Conservation (phyloP, 1,140 invertebrate genomes). For the Drosophila sproati region DNA sequence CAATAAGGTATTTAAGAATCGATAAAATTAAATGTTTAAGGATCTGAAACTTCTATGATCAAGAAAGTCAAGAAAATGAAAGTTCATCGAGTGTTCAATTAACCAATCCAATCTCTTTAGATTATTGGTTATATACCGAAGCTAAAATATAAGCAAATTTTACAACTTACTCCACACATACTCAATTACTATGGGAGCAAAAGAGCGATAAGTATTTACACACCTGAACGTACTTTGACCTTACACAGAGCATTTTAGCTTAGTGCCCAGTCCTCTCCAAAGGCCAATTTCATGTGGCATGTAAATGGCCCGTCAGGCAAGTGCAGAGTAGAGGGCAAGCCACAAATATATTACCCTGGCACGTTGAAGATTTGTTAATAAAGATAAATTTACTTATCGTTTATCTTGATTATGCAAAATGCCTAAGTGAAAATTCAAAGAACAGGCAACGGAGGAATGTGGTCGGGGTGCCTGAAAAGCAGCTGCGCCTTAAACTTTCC, state of each 20-base stretch:
- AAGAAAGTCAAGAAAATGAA: no score
- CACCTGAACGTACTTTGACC: constrained; percentile 14
- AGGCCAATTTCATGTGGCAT: constrained; percentile 60
- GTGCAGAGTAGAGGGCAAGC: constrained; percentile 44
- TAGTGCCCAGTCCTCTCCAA: constrained; percentile 6
- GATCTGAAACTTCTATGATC: no score
- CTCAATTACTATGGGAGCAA: constrained; percentile 3
- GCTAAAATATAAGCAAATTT: no score
- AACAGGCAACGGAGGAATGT: constrained; percentile 19
- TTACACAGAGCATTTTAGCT: constrained; percentile 11
- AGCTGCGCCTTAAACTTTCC: constrained; percentile 73
- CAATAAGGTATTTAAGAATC: no score
- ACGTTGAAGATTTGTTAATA: constrained; percentile 82
- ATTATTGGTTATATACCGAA: no score
- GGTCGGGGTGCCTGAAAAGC: constrained; percentile 34
- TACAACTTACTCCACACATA: no score
- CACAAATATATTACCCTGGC: constrained; percentile 75
- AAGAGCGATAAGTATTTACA: constrained; percentile 9
- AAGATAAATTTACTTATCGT: constrained; percentile 83
- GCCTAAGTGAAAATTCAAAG: constrained; percentile 81
- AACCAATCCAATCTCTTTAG: no score
- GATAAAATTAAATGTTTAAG: no score
- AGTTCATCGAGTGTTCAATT: no score
- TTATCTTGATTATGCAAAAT: constrained; percentile 82
- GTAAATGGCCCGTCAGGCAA: constrained; percentile 49